Base-by-base conservation (phyloP, 2,113 vertebrate genomes). In the Excalfactoria chinensis region DNA sequence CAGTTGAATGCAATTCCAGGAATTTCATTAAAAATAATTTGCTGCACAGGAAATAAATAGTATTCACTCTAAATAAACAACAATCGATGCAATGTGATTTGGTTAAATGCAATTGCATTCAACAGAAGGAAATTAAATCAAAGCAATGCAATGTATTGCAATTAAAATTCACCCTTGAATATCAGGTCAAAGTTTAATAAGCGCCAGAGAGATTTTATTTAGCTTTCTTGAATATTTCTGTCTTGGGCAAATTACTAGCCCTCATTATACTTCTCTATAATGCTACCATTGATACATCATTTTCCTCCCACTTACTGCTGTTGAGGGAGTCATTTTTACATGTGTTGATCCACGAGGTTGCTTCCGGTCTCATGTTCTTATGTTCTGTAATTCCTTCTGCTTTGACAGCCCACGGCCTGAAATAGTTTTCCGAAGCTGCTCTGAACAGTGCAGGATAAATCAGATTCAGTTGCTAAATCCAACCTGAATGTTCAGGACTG, bases 1-100 rank as follows among this genome's bases (percentile, higher is more conserved):
- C 75, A 71, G 59, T 87, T 85, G 90, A 87, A 93, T 85, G 90
- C 89, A 93, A 40, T 96, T 91, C 71, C 64, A 89, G 82, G 89
- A 91, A 93, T 95, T 94, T 86, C 93, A 95, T 96, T 96, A 80
- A 83, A 95, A 94, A 94, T 82, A 83, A 92, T 93, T 96, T 83
- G 85, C 68, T 91, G 84, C 64, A 74, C 78, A 88, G 60, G 91
- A 94, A 95, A 89, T 64, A 91, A 93, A 95, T 53, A 79, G 51
- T 64, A 40, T 73, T 76, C 6, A 5, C 78, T 93, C 69, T 90
- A 83, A 90, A 85, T 66, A 87, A 79, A 55, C 81, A 84, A 46
- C 74, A 91, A 68, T 93, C 84, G 7, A 96, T 96, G 91, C n/a
- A n/a, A 59, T 34, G 95, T 32, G 84, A 94, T 96, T 92, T 67